Evolutionary conservation across 2,797 vertebrate species (phyloP).

Genomic region (Pogonophryne albipinna): DNA sequence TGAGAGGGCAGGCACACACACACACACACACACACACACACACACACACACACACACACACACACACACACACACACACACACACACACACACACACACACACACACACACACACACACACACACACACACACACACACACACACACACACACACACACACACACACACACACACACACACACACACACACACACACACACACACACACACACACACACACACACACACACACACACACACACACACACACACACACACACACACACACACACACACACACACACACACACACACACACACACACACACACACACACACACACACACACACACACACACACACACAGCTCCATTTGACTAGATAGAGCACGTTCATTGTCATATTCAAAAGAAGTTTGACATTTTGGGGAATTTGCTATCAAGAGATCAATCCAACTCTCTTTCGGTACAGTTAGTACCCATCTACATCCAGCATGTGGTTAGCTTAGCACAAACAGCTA

Average conservation of each 20-base stretch:
- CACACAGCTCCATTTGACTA: not conserved
- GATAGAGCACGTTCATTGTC: not conserved
- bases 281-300: slow-evolving; percentile 9
- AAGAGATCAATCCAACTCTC: not conserved
- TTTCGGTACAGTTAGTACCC: not conserved
- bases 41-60: slow-evolving; percentile 11
- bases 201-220: too few species aligned
- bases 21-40: not conserved
- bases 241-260: too few species aligned
- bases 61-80: not conserved
- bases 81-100: slow-evolving; percentile 3
- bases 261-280: too few species aligned
- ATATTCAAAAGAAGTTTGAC: not conserved
- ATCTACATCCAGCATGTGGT: not conserved
- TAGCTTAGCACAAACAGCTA: not conserved
- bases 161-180: slow-evolving; percentile 8
- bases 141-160: slow-evolving; percentile 8
- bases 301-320: too few species aligned
- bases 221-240: too few species aligned
- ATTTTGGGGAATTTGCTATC: not conserved
- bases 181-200: too few species aligned
- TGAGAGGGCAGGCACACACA: slow-evolving; percentile 4
- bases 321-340: too few species aligned
- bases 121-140: slow-evolving; percentile 5
- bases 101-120: slow-evolving; percentile 11